Evolutionary conservation across 2,113 vertebrate genomes (phyloP).

Genomic region (Formicarius rufipectus): DNA sequence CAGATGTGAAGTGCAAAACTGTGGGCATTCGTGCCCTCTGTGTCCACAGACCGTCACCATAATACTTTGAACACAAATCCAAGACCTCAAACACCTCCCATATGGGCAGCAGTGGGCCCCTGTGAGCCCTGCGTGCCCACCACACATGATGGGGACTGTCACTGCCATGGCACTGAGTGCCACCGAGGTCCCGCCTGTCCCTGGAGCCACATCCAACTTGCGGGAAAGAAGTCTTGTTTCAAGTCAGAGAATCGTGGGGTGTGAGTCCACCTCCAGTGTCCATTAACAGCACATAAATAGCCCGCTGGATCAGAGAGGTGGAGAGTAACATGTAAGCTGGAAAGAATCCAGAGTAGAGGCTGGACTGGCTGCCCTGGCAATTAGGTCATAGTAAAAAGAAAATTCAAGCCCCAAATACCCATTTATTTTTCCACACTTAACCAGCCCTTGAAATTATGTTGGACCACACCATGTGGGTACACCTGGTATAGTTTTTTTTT

Average conservation of each 20-base stretch:
- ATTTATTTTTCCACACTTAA: not conserved
- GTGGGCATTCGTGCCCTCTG: not conserved
- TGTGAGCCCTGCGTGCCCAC: not conserved
- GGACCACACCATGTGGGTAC: fast-evolving
- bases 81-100: not conserved
- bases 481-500: not conserved
- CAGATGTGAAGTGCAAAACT: not conserved
- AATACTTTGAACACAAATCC: not conserved
- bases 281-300: not conserved
- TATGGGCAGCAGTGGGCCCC: not conserved
- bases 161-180: fast-evolving
- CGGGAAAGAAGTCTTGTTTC: fast-evolving
- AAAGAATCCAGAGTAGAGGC: not conserved
- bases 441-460: not conserved
- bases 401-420: not conserved
- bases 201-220: not conserved
- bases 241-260: not conserved
- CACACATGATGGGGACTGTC: not conserved
- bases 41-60: fast-evolving
- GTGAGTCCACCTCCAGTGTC: not conserved
- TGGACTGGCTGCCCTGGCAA: not conserved
- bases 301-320: not conserved
- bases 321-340: not conserved
- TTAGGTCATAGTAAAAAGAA: not conserved
- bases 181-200: fast-evolving